phyloP scores from a whole-genome alignment of 2,797 vertebrate species.

The Yasuhikotakia modesta region DNA sequence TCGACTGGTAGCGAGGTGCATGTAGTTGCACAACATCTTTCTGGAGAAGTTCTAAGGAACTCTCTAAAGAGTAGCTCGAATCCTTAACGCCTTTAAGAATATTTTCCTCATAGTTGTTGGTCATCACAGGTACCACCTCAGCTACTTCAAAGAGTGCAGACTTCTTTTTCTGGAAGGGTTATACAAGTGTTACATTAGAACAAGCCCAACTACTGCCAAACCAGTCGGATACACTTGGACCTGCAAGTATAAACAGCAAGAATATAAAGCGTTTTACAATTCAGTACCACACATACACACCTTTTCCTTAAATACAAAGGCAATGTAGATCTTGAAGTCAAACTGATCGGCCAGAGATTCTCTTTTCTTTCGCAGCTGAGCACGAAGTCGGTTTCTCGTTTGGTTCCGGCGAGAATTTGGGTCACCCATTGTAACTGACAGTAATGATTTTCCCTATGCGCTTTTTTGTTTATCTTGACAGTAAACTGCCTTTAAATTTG shows the following conservation, averaged over 20 bases:
- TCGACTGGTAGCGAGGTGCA: conserved; percentile 98
- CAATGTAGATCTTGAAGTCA: conserved; percentile 99
- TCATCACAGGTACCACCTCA: conserved; percentile 99
- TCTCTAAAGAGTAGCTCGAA: conserved; percentile 97
- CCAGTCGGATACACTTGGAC: background rate
- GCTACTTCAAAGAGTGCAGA: conserved; percentile 99
- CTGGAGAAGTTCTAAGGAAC: conserved; percentile 98
- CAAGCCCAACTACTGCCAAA: no score
- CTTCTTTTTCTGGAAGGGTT: conserved; percentile 89
- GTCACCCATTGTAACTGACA: conserved; percentile 95
- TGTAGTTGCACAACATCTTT: conserved; percentile 99
- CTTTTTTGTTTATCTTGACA: conserved; percentile 13
- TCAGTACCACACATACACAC: conserved; percentile 65
- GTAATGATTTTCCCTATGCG: conserved; percentile 60
- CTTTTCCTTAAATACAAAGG: conserved; percentile 99
- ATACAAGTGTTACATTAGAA: background rate
- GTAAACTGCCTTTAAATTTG: background rate
- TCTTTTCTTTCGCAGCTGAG: conserved; percentile 99
- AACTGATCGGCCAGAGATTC: conserved; percentile 99
- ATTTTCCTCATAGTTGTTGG: conserved; percentile 99
- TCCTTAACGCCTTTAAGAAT: conserved; percentile 97
- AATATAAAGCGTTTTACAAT: background rate
- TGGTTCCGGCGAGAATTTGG: conserved; percentile 99
- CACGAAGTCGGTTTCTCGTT: conserved; percentile 98
- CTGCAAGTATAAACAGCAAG: background rate